Conservation (phyloP, 2,113 vertebrate species). For the Sylvicapra grimmia region DNA sequence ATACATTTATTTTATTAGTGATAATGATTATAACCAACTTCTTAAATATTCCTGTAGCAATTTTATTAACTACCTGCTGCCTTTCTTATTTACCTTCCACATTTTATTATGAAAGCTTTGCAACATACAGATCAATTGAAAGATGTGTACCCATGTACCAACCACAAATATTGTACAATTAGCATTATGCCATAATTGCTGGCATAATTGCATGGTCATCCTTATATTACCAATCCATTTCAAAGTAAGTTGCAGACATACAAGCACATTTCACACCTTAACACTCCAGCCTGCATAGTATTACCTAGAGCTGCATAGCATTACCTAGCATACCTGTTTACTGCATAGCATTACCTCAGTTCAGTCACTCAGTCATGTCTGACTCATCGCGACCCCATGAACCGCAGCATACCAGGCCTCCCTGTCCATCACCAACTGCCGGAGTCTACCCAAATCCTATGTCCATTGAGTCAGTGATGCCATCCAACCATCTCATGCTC, state of each 20-base stretch:
- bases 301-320: not conserved
- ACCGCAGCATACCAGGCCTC: not conserved
- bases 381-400: not conserved
- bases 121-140: not conserved
- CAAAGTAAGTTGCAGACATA: not conserved
- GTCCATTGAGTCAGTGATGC: not conserved
- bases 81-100: not conserved
- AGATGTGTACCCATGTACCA: not conserved
- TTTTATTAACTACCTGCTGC: not conserved
- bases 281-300: not conserved
- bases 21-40: not conserved
- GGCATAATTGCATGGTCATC: not conserved
- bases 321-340: not conserved
- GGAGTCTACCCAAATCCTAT: not conserved
- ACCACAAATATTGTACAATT: not conserved
- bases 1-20: not conserved
- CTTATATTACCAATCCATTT: not conserved
- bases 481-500: not conserved
- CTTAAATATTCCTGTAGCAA: not conserved
- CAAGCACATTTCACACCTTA: not conserved
- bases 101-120: slow-evolving; percentile 9
- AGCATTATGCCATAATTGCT: not conserved
- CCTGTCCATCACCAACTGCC: not conserved
- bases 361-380: not conserved
- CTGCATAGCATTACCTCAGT: not conserved